phyloP scores from a whole-genome alignment of 1,140 invertebrate species.

The Hylaeus volcanicus region DNA sequence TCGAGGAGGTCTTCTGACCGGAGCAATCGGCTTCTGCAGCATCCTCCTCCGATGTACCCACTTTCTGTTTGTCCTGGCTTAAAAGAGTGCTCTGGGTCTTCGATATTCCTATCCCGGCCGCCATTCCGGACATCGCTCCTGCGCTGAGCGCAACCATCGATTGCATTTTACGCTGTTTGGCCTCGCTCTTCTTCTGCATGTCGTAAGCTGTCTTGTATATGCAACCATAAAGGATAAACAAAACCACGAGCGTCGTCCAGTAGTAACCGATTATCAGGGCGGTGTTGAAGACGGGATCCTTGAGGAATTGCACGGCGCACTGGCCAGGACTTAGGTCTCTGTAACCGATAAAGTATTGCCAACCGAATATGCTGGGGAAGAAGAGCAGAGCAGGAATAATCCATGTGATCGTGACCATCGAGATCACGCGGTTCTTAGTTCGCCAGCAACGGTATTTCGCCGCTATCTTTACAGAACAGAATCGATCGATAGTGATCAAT shows the following conservation, averaged over 20 bases:
- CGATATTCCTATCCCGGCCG: slow-evolving; percentile 91
- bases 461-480: slow-evolving; percentile 99
- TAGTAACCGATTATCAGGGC: slow-evolving; percentile 99
- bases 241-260: slow-evolving; percentile 96
- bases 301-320: slow-evolving; percentile 98
- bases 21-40: slow-evolving; percentile 12
- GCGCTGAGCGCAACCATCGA: slow-evolving; percentile 94
- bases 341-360: slow-evolving; percentile 98
- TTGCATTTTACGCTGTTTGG: slow-evolving; percentile 96
- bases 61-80: slow-evolving; percentile 86
- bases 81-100: slow-evolving; percentile 88
- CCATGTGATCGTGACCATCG: slow-evolving; percentile 98
- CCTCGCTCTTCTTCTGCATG: slow-evolving; percentile 98
- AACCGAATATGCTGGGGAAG: slow-evolving; percentile 99
- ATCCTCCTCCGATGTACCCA: slow-evolving; percentile 36
- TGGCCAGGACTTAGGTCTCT: slow-evolving; percentile 92
- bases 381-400: slow-evolving; percentile 97
- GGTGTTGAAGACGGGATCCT: slow-evolving; percentile 98
- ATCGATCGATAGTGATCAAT: slow-evolving; percentile 98
- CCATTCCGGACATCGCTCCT: slow-evolving; percentile 93
- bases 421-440: slow-evolving; percentile 94
- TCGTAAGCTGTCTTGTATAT: slow-evolving; percentile 99
- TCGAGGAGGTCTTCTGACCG: slow-evolving; percentile 44
- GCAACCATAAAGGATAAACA: slow-evolving; percentile 97
- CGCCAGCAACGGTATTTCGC: slow-evolving; percentile 98